These are phyloP conservation scores for Toxonevra muliebris DNA, from an alignment of 2,888 invertebrate species.

Conservation along the genomic window DNA sequence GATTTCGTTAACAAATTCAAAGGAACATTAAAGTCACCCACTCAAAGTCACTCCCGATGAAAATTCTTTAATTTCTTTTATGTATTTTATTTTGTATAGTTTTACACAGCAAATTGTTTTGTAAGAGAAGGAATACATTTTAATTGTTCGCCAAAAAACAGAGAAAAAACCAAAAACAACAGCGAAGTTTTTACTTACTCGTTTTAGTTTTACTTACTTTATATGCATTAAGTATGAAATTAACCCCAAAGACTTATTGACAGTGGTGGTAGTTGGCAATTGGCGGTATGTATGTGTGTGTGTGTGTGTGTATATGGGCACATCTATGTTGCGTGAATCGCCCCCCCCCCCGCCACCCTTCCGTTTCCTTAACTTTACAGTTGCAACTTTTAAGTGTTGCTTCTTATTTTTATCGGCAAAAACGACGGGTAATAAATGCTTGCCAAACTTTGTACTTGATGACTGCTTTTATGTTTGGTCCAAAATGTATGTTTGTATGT, in stretches of 20 bases:
- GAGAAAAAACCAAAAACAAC: constrained; percentile 17
- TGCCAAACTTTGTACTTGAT: constrained; percentile 59
- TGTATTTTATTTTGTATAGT: constrained; percentile 22
- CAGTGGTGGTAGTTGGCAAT: background rate
- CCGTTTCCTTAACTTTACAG: constrained; percentile 22
- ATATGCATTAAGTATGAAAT: background rate
- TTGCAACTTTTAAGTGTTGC: constrained; percentile 37
- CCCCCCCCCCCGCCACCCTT: too few species aligned
- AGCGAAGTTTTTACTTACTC: constrained; percentile 34
- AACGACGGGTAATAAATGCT: constrained; percentile 52
- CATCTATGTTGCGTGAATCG: background rate
- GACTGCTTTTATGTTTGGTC: constrained; percentile 42
- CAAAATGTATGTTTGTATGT: constrained; percentile 16
- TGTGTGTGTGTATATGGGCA: background rate
- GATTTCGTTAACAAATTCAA: constrained; percentile 34
- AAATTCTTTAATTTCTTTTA: constrained; percentile 12
- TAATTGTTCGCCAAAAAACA: constrained; percentile 34
- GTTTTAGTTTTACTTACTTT: constrained; percentile 20
- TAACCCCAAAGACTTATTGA: constrained; percentile 1
- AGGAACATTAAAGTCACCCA: constrained; percentile 45
- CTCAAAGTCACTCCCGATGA: constrained; percentile 35
- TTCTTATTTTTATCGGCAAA: constrained; percentile 41
- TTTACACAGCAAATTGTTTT: constrained; percentile 33
- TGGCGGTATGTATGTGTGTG: background rate
- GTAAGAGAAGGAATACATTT: constrained; percentile 36